Evolutionary conservation across 2,113 vertebrate species (phyloP).

Genomic region (Myanophis thanlyinensis): DNA sequence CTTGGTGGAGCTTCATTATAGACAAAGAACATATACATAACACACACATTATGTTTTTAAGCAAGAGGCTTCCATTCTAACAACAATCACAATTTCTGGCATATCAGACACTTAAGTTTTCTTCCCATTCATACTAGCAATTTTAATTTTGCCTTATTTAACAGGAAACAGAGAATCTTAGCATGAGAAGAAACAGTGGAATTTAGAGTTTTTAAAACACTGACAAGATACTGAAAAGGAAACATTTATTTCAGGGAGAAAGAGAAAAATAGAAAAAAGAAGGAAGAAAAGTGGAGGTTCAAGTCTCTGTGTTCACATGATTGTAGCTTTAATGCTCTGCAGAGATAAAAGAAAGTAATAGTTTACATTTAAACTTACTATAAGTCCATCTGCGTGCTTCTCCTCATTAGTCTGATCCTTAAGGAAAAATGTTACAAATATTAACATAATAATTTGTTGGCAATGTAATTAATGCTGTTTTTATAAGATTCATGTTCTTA

Average conservation of each 20-base stretch:
- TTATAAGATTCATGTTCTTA: slow-evolving; percentile 29
- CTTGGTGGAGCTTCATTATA: background rate
- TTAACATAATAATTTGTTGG: slow-evolving; percentile 75
- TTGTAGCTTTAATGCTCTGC: slow-evolving; percentile 68
- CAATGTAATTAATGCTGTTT: slow-evolving; percentile 43
- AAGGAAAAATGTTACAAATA: slow-evolving; percentile 86
- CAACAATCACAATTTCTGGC: slow-evolving; percentile 27
- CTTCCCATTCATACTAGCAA: slow-evolving; percentile 15
- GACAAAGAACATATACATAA: background rate
- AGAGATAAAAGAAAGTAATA: slow-evolving; percentile 71
- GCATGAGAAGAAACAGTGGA: slow-evolving; percentile 59
- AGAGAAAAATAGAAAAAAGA: slow-evolving; percentile 64
- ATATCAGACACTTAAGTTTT: slow-evolving; percentile 34
- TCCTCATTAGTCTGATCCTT: slow-evolving; percentile 99
- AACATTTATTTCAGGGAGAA: background rate
- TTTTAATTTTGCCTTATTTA: slow-evolving; percentile 23
- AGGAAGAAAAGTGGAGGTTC: slow-evolving; percentile 68
- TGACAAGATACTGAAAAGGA: slow-evolving; percentile 51
- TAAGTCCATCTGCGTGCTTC: slow-evolving; percentile 98
- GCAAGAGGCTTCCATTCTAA: slow-evolving; percentile 38
- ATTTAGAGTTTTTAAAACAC: slow-evolving; percentile 58
- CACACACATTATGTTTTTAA: slow-evolving; percentile 26
- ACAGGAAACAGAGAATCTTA: slow-evolving; percentile 16
- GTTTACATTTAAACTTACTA: slow-evolving; percentile 93
- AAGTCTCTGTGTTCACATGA: slow-evolving; percentile 72